These are phyloP conservation scores for Caenorhabditis zanzibari DNA, from an alignment of 2,888 invertebrate genomes.

Conservation along the genomic window DNA sequence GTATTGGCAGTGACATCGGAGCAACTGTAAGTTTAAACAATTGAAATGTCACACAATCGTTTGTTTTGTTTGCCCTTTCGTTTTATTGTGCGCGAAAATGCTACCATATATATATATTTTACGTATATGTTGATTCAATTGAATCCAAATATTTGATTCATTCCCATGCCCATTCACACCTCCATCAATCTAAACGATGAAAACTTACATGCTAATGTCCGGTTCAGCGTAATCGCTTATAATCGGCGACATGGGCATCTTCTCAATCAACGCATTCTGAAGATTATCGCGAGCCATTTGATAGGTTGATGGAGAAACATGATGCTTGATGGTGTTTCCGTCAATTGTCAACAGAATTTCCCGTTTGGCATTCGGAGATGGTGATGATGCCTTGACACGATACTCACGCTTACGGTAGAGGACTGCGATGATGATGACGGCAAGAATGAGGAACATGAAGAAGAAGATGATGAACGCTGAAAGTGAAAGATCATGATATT, in stretches of 20 bases:
- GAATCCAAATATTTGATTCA: constrained; percentile 39
- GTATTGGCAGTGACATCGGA: constrained; percentile 67
- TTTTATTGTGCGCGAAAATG: constrained; percentile 53
- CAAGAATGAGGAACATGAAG: constrained; percentile 59
- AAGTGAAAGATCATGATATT: constrained; percentile 10
- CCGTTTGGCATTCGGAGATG: constrained; percentile 67
- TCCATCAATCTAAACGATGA: constrained; percentile 13
- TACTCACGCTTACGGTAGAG: constrained; percentile 68
- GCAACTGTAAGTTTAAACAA: constrained; percentile 61
- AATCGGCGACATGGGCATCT: constrained; percentile 69
- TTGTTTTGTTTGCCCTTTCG: constrained; percentile 38
- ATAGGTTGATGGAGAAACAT: constrained; percentile 75
- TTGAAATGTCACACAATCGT: constrained; percentile 57
- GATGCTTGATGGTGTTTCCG: constrained; percentile 71
- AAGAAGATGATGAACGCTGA: constrained; percentile 63
- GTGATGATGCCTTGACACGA: constrained; percentile 73
- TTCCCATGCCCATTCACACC: constrained; percentile 33
- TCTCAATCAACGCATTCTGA: constrained; percentile 75
- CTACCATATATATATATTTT: constrained; percentile 34
- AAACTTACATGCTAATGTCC: constrained; percentile 70
- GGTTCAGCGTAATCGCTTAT: constrained; percentile 80
- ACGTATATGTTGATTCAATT: constrained; percentile 36
- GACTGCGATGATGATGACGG: constrained; percentile 45
- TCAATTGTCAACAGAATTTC: constrained; percentile 72
- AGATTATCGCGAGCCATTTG: constrained; percentile 76